Evolutionary conservation across 2,888 invertebrate genomes (phyloP).

Genomic region (Esperia sulphurella): DNA sequence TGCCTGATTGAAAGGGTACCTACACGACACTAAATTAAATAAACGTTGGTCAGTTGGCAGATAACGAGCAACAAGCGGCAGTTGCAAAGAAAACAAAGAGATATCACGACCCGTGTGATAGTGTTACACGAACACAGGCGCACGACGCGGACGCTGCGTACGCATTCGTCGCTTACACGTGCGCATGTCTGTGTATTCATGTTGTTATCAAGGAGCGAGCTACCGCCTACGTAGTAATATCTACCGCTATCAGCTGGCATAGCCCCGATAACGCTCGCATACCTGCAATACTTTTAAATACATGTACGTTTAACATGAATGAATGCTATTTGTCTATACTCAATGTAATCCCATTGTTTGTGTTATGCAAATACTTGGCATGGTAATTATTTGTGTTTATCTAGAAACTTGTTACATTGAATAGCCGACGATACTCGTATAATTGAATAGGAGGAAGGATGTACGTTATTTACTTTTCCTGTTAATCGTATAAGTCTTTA

Average conservation of each 20-base stretch:
- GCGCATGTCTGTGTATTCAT: slow-evolving; percentile 14
- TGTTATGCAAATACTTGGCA: slow-evolving; percentile 8
- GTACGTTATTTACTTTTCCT: neutral
- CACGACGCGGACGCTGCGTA: slow-evolving; percentile 9
- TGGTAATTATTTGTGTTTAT: slow-evolving; percentile 4
- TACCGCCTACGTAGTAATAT: slow-evolving; percentile 54
- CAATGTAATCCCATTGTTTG: slow-evolving; percentile 9
- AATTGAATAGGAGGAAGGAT: slow-evolving; percentile 1
- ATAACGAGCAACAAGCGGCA: slow-evolving; percentile 48
- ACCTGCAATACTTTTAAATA: slow-evolving; percentile 41
- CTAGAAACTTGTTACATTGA: neutral
- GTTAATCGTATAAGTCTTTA: neutral
- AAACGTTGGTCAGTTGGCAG: slow-evolving; percentile 34
- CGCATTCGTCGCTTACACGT: slow-evolving; percentile 3
- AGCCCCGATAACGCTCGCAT: slow-evolving; percentile 53
- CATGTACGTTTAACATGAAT: slow-evolving; percentile 34
- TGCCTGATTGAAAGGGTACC: too few relatives aligned
- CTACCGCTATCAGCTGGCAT: slow-evolving; percentile 53
- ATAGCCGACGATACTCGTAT: neutral
- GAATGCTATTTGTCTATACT: slow-evolving; percentile 20
- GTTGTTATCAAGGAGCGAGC: slow-evolving; percentile 30
- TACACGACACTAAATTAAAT: slow-evolving; percentile 39
- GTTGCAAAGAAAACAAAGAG: slow-evolving; percentile 64
- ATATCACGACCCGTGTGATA: slow-evolving; percentile 43
- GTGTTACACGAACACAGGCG: slow-evolving; percentile 21